phyloP scores from a whole-genome alignment of 2,888 invertebrate genomes.

The Steinernema carpocapsae region DNA sequence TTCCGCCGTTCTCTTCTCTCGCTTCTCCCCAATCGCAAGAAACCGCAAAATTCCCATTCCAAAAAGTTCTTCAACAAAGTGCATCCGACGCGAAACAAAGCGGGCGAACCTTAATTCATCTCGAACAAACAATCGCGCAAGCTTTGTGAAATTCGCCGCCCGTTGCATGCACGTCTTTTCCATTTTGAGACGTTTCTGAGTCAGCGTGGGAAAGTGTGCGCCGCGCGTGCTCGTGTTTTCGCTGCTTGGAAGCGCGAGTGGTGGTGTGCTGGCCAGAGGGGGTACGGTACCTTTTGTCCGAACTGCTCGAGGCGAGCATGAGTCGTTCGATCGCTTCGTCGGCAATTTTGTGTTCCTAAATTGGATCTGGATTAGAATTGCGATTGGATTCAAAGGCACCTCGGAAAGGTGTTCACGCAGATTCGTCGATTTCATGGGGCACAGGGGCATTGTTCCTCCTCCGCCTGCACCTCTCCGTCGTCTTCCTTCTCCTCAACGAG shows the following conservation, averaged over 20 bases:
- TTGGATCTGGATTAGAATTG: background rate
- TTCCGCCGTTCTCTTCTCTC: too few relatives aligned
- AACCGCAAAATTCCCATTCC: too few relatives aligned
- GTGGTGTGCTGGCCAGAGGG: background rate
- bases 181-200: constrained; percentile 23
- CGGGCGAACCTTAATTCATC: background rate
- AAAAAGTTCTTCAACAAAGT: too few relatives aligned
- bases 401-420: constrained; percentile 39
- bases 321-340: constrained; percentile 58
- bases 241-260: too few relatives aligned
- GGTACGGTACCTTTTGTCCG: constrained; percentile 26
- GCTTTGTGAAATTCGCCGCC: constrained; percentile 11
- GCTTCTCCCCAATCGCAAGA: too few relatives aligned
- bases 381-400: background rate
- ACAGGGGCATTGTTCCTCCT: constrained; percentile 41
- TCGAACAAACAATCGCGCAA: background rate
- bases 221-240: background rate
- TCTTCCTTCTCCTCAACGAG: too few relatives aligned
- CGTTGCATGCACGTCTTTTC: constrained; percentile 1
- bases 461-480: too few relatives aligned
- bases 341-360: constrained; percentile 57
- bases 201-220: constrained; percentile 29
- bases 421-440: constrained; percentile 37
- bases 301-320: constrained; percentile 35
- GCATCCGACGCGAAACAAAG: too few relatives aligned